phyloP scores from a whole-genome alignment of 2,113 vertebrate species.

The Pristiophorus japonicus region DNA sequence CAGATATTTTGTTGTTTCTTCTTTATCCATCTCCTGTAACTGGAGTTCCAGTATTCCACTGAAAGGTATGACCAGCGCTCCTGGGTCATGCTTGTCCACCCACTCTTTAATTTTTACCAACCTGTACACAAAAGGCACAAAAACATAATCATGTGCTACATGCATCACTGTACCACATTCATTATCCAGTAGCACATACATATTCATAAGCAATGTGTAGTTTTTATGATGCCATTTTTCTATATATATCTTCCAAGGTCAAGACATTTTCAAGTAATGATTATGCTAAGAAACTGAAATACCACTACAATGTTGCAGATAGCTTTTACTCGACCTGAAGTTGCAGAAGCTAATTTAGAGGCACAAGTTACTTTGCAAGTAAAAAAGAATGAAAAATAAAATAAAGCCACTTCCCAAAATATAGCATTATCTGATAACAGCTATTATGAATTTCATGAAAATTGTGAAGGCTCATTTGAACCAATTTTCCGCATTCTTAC shows the following conservation, averaged over 20 bases:
- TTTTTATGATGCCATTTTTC: slow-evolving; percentile 74
- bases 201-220: slow-evolving; percentile 76
- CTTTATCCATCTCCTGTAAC: slow-evolving; percentile 79
- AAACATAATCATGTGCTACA: slow-evolving; percentile 76
- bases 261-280: slow-evolving; percentile 59
- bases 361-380: neutral
- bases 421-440: neutral
- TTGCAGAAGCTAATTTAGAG: neutral
- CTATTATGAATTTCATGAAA: neutral
- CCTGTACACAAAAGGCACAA: slow-evolving; percentile 77
- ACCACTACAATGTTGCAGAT: neutral
- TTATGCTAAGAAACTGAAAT: neutral
- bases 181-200: slow-evolving; percentile 74
- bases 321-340: neutral
- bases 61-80: slow-evolving; percentile 91
- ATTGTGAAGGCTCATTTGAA: slow-evolving; percentile 3
- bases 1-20: slow-evolving; percentile 81
- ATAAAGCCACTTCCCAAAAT: neutral
- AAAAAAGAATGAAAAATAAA: neutral
- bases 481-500: neutral
- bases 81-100: slow-evolving; percentile 92
- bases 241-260: slow-evolving; percentile 74
- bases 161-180: slow-evolving; percentile 73
- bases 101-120: slow-evolving; percentile 99
- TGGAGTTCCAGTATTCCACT: slow-evolving; percentile 90